Base-by-base conservation (phyloP, 2,888 invertebrate genomes). In the Epinotia demarniana region DNA sequence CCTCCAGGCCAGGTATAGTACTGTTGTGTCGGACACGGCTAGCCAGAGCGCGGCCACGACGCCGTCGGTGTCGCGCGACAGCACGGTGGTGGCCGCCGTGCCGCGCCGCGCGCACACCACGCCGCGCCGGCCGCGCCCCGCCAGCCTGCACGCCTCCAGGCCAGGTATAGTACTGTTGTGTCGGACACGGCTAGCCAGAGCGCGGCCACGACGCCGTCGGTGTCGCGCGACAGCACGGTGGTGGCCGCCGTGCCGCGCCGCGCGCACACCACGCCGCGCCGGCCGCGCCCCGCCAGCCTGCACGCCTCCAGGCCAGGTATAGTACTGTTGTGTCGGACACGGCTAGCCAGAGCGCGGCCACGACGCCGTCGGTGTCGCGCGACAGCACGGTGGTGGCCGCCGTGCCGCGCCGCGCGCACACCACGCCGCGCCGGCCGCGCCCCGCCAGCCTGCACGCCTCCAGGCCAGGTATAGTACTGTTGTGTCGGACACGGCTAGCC, bases 61-160 rank as follows among this genome's bases (percentile, higher is more conserved):
- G 68, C 92, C 91, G 76, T 83, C 86, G 61, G 90, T 92, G 85
- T 93, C 93, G n/a, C 90, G 92, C 75, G 93, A 93, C 88, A 85
- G 87, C 76, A 90, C 87, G 6, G 83, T 85, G 39, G 85, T 80
- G 55, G 88, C 77, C 86, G 84, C 23, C 85, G 90, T 68, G 80
- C 85, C 60, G 87, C 87, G 43, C 73, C 85, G 79, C 86, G 86
- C 81, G 82, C 78, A 33, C 63, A 74, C 83, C 81, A 81, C 85
- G 82, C 63, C 86, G 84, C 76, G 72, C 57, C 72, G 67, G 19
- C 64, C 73, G 18, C 64, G 73, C 33, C 58, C 73, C 61, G 79
- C 78, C 77, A 84, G 84, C 23, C 72, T 86, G 63, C 86, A 87
- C 78, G 78, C 81, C 11, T 72, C 71, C 60, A 18, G 57, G 3